These are phyloP conservation scores for Hydrotaea diabolus DNA, from an alignment of 2,888 invertebrate genomes.

Conservation along the genomic window DNA sequence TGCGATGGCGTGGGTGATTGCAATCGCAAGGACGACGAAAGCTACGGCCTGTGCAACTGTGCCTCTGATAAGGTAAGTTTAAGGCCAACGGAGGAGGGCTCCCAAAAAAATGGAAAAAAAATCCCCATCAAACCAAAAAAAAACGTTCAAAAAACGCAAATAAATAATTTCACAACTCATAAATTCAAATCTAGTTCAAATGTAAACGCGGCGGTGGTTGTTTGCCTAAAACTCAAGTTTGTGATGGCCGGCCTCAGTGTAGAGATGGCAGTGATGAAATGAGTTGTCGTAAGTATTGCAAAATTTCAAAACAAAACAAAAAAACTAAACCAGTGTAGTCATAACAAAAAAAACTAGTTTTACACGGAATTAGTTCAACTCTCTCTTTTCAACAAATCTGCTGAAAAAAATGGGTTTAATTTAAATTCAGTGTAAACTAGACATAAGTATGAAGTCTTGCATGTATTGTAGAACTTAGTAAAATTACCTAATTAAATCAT, in stretches of 20 bases:
- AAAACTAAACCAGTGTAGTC: background rate
- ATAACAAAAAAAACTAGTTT: background rate
- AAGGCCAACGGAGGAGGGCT: background rate
- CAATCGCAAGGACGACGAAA: constrained; percentile 87
- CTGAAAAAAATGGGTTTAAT: too few species aligned
- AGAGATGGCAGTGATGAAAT: constrained; percentile 82
- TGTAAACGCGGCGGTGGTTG: constrained; percentile 81
- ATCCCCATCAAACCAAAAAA: constrained; percentile 14
- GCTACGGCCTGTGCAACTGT: constrained; percentile 79
- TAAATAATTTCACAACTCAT: background rate
- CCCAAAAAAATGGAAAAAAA: background rate
- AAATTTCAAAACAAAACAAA: background rate
- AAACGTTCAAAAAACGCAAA: background rate
- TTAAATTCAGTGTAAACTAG: background rate
- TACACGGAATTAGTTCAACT: too few species aligned
- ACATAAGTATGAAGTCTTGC: background rate
- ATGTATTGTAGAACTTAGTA: constrained; percentile 17
- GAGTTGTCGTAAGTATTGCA: constrained; percentile 80
- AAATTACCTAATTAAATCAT: background rate
- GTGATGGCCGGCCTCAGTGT: constrained; percentile 83
- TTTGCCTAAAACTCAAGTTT: constrained; percentile 80
- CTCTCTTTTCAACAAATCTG: too few species aligned
- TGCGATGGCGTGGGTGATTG: constrained; percentile 94
- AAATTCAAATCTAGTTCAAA: constrained; percentile 76
- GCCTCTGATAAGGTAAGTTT: constrained; percentile 79